These are phyloP conservation scores for Osmerus eperlanus DNA, from an alignment of 2,113 vertebrate genomes.

Conservation along the genomic window DNA sequence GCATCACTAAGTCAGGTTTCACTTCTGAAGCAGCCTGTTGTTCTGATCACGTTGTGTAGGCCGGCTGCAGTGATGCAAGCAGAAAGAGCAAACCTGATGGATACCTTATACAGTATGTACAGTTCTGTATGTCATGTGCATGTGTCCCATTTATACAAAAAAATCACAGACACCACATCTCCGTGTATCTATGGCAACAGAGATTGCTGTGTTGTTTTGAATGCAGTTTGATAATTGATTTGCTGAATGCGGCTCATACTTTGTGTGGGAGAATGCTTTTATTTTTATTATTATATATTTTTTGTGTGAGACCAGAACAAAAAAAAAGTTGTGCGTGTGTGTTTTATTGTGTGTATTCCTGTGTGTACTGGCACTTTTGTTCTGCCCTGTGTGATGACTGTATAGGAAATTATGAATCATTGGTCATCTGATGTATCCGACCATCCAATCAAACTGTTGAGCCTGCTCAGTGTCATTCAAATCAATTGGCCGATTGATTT, in stretches of 20 bases:
- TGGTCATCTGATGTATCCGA: neutral
- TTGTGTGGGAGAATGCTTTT: constrained; percentile 27
- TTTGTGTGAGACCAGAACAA: neutral
- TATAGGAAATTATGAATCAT: neutral
- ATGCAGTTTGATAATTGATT: constrained; percentile 66
- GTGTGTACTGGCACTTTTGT: too few relatives aligned
- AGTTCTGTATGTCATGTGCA: too few relatives aligned
- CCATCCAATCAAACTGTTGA: constrained; percentile 23
- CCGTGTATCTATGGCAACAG: constrained; percentile 62
- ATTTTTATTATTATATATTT: constrained; percentile 23
- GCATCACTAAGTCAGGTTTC: too few relatives aligned
- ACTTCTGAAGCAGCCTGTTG: too few relatives aligned
- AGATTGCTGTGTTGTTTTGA: constrained; percentile 56
- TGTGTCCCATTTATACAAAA: too few relatives aligned
- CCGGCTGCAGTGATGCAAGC: too few relatives aligned
- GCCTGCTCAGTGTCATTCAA: constrained; percentile 23
- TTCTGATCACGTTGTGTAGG: too few relatives aligned
- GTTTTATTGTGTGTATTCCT: too few relatives aligned
- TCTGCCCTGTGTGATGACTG: too few relatives aligned
- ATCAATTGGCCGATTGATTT: constrained; percentile 41
- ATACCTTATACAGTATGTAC: too few relatives aligned
- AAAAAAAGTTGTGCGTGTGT: neutral
- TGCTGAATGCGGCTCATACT: constrained; percentile 49
- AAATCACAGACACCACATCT: too few relatives aligned
- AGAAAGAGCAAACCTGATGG: too few relatives aligned